Conservation (phyloP, 2,797 vertebrate species). For the Craterocephalus amniculus region DNA sequence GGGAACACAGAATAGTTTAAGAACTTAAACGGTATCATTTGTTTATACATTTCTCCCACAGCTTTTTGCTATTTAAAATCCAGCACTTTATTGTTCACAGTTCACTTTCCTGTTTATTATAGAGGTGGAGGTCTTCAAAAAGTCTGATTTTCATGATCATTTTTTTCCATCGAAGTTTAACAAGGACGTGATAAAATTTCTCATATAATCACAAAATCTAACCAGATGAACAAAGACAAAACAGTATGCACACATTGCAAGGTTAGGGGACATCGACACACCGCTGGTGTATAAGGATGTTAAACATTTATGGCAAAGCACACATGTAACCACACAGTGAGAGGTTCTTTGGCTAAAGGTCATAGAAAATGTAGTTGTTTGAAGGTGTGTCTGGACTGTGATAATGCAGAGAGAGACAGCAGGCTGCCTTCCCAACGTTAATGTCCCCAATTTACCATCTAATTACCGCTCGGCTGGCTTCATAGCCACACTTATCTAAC, state of each 20-base stretch:
- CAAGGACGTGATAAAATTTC: background rate
- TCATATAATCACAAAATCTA: slow-evolving; percentile 1
- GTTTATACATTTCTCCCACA: slow-evolving; percentile 24
- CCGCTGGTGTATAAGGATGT: slow-evolving; percentile 29
- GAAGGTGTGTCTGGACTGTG: slow-evolving; percentile 80
- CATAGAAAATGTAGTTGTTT: slow-evolving; percentile 79
- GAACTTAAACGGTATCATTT: slow-evolving; percentile 9
- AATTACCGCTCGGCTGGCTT: slow-evolving; percentile 83
- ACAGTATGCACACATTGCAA: slow-evolving; percentile 20
- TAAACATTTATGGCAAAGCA: slow-evolving; percentile 39
- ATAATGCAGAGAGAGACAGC: slow-evolving; percentile 81
- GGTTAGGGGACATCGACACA: slow-evolving; percentile 13
- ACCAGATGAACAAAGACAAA: slow-evolving; percentile 23
- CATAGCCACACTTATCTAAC: slow-evolving; percentile 87
- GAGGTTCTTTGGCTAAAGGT: slow-evolving; percentile 76
- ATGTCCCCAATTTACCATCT: slow-evolving; percentile 88
- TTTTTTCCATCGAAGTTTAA: background rate
- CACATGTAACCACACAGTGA: slow-evolving; percentile 40
- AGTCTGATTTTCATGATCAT: background rate
- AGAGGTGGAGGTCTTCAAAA: background rate
- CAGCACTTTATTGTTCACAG: background rate
- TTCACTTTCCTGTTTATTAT: background rate
- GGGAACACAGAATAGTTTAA: background rate
- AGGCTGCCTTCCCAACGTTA: slow-evolving; percentile 77
- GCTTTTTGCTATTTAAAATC: background rate